These are phyloP conservation scores for Hypotaenidia philippensis DNA, from an alignment of 2,797 vertebrate genomes.

Conservation along the genomic window DNA sequence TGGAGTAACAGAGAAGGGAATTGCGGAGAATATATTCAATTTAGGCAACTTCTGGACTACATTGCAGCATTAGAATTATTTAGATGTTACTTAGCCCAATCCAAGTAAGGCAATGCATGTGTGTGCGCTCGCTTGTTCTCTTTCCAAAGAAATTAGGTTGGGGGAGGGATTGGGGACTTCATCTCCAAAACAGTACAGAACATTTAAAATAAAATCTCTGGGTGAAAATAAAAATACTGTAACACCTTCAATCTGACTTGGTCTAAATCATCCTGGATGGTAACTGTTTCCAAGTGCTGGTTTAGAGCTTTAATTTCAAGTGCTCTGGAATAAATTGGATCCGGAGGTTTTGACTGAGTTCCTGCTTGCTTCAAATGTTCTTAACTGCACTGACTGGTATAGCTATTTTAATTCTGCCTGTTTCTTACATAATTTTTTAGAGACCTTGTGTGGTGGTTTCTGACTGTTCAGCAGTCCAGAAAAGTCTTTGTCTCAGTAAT, in stretches of 20 bases:
- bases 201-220: not conserved
- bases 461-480: not conserved
- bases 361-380: not conserved
- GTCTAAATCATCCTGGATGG: not conserved
- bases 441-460: not conserved
- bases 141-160: not conserved
- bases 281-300: not conserved
- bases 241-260: not conserved
- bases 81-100: not conserved
- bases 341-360: not conserved
- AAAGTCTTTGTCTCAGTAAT: not conserved
- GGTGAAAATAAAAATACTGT: not conserved
- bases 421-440: not conserved
- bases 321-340: not conserved
- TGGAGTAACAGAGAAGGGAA: not conserved
- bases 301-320: not conserved
- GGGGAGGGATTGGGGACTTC: not conserved
- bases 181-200: not conserved
- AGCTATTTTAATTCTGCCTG: not conserved
- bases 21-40: not conserved
- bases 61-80: not conserved
- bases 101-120: not conserved
- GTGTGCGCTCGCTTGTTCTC: fast-evolving
- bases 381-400: not conserved
- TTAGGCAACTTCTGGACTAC: not conserved